Percentiles rank a stretch among this genome's conserved stretches.
These are phyloP conservation scores for Argyresthia albistria DNA, from an alignment of 2,888 invertebrate species.

Conservation along the genomic window DNA sequence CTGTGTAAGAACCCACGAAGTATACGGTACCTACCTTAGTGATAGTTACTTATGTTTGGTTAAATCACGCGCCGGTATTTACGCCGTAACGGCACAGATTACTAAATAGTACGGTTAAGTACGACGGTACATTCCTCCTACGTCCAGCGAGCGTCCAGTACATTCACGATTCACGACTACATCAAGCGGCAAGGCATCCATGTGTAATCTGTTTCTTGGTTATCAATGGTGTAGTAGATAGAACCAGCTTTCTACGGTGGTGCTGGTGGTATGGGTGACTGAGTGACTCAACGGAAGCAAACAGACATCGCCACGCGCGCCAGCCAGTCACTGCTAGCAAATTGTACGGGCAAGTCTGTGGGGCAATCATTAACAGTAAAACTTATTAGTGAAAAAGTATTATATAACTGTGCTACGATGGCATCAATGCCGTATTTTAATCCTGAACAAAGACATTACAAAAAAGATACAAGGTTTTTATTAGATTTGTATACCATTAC, in stretches of 20 bases:
- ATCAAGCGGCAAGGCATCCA: constrained; percentile 38
- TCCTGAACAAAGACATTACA: constrained; percentile 82
- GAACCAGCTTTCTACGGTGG: constrained; percentile 54
- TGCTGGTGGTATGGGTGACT: too few relatives aligned
- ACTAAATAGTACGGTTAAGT: constrained; percentile 50
- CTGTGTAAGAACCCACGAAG: too few relatives aligned
- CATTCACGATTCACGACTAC: constrained; percentile 33
- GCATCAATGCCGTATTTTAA: constrained; percentile 68
- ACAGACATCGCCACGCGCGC: constrained; percentile 10
- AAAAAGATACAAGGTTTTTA: constrained; percentile 88
- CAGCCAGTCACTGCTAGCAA: too few relatives aligned
- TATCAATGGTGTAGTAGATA: constrained; percentile 43
- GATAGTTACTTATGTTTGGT: too few relatives aligned
- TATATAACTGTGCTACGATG: constrained; percentile 31
- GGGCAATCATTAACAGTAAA: too few relatives aligned
- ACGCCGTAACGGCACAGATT: too few relatives aligned
- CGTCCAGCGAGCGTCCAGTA: too few relatives aligned
- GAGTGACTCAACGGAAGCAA: constrained; percentile 41
- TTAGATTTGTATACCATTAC: constrained; percentile 89
- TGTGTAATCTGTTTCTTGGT: constrained; percentile 59
- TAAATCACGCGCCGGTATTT: too few relatives aligned
- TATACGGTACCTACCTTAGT: too few relatives aligned
- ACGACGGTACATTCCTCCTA: too few relatives aligned
- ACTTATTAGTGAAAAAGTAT: not conserved
- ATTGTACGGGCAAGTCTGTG: too few relatives aligned